Evolutionary conservation across 2,888 invertebrate species (phyloP), one percentile per base, ranked within the genome.

Genomic region (Pyralis farinalis): DNA sequence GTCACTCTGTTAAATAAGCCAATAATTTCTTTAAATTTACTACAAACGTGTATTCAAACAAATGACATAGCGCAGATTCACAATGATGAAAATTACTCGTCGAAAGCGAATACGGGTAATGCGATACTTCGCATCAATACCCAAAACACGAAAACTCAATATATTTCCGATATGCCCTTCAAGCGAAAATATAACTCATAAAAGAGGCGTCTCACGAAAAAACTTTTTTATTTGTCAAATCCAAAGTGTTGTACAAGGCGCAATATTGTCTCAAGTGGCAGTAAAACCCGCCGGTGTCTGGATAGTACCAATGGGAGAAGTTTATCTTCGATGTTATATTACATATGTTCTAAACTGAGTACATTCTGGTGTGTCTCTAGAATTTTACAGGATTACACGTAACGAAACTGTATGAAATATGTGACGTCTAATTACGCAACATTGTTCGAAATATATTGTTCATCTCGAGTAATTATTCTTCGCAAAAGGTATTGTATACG

Each of bases 221-320:
- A 61, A 55, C 34, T 55, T 57, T 61, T 60, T 55, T 55, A 51
- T 60, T 55, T 51, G 52, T 49, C 54, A 57, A 51, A 49, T 51
- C 37, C 43, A 44, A 33, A 38, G 42, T 43, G 46, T 27, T 12
- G 31, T 32, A 32, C 16, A 27, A 38, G 16, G 45, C 49, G 53
- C 63, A 61, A 63, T 67, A 63, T 58, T 51, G 55, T 54, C 53
- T 37, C 48, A 47, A 63, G 53, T 48, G 59, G 53, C 51, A 34
- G 46, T 67, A 60, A 65, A 61, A 39, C 51, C 41, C 44, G 25
- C 44, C 47, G 47, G 50, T 43, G 42, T 43, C 12, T 35, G 40
- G 51, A 58, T 55, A 42, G 46, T 37, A 40, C 51, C 39, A 33
- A 25, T 29, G 55, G 44, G 52, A 39, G 34, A 30, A 16, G 31